phyloP scores from a whole-genome alignment of 2,888 invertebrate species.

The Agrochola macilenta region DNA sequence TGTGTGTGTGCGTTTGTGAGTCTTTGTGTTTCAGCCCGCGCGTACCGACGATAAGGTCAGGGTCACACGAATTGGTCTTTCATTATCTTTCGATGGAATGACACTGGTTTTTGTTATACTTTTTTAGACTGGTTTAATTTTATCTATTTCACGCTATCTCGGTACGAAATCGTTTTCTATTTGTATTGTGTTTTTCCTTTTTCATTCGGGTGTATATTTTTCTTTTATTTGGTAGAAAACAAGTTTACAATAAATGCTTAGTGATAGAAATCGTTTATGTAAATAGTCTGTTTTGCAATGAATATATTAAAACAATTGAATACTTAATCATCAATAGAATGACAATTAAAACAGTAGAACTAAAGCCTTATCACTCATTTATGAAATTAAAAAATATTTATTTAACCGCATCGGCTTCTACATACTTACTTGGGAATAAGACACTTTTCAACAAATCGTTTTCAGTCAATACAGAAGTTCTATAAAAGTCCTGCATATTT shows the following conservation, averaged over 20 bases:
- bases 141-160: slow-evolving; percentile 46
- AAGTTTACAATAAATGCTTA: slow-evolving; percentile 11
- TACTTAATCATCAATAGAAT: not conserved
- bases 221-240: slow-evolving; percentile 31
- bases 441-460: not conserved
- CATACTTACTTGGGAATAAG: not conserved
- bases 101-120: slow-evolving; percentile 49
- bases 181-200: slow-evolving; percentile 23
- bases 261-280: not conserved
- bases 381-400: slow-evolving; percentile 3
- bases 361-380: not conserved
- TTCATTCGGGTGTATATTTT: slow-evolving; percentile 18
- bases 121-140: slow-evolving; percentile 48
- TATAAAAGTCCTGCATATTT: not conserved
- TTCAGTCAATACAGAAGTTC: not conserved
- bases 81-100: slow-evolving; percentile 51
- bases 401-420: not conserved
- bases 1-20: slow-evolving; percentile 13
- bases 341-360: not conserved
- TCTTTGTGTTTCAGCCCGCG: slow-evolving; percentile 53
- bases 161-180: slow-evolving; percentile 47
- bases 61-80: slow-evolving; percentile 65
- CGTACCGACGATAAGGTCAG: slow-evolving; percentile 70
- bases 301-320: slow-evolving; percentile 13
- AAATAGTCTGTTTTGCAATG: slow-evolving; percentile 25